phyloP scores from a whole-genome alignment of 2,888 invertebrate genomes.

The Cosmorhoe ocellata region DNA sequence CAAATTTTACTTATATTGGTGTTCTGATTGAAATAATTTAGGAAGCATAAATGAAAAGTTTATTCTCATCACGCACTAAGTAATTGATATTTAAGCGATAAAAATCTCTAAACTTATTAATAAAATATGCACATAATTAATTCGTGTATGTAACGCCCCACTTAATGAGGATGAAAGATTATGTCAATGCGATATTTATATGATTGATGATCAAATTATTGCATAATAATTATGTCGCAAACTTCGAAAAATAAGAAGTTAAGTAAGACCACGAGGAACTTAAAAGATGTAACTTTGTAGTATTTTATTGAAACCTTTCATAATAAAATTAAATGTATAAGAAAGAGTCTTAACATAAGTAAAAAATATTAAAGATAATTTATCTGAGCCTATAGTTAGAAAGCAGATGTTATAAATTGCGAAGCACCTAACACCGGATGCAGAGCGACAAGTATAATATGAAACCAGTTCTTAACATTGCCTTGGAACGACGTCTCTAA shows the following conservation, averaged over 20 bases:
- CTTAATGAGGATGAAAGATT: slow-evolving; percentile 13
- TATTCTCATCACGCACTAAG: neutral
- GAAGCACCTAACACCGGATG: slow-evolving; percentile 60
- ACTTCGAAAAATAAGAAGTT: neutral
- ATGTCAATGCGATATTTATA: slow-evolving; percentile 3
- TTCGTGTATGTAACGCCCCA: slow-evolving; percentile 9
- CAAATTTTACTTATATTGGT: no score
- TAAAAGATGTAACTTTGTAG: no score
- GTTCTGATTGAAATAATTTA: no score
- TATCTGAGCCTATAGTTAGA: slow-evolving; percentile 56
- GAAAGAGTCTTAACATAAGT: neutral
- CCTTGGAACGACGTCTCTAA: slow-evolving; percentile 29
- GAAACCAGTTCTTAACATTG: slow-evolving; percentile 58
- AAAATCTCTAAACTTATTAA: slow-evolving; percentile 1
- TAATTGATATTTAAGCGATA: slow-evolving; percentile 5
- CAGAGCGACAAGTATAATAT: slow-evolving; percentile 66
- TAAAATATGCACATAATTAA: slow-evolving; percentile 9
- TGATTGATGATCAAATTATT: slow-evolving; percentile 7
- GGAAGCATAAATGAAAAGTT: no score
- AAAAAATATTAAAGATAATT: neutral
- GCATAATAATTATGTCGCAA: neutral
- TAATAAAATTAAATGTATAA: no score
- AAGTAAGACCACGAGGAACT: neutral
- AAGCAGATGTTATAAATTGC: slow-evolving; percentile 65
- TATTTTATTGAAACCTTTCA: no score